Evolutionary conservation across 2,797 vertebrate species (phyloP).

Genomic region (Smutsia temminckii): DNA sequence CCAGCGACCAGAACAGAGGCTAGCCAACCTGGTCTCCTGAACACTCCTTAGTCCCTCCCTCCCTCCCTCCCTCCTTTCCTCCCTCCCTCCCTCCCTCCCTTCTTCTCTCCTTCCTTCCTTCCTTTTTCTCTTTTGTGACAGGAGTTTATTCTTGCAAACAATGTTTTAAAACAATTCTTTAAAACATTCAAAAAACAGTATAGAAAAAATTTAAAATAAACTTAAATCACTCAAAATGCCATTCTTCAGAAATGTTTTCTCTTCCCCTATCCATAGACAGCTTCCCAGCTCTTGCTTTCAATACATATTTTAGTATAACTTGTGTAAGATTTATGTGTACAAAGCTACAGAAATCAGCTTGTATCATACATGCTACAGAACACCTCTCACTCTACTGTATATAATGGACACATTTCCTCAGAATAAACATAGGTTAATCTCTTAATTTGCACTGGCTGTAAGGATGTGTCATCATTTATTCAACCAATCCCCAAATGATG

Average conservation of each 20-base stretch:
- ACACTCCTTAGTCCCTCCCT: neutral
- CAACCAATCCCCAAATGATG: neutral
- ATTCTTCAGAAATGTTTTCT: neutral
- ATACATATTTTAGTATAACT: too few relatives aligned
- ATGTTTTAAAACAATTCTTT: neutral
- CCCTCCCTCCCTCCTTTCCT: too few relatives aligned
- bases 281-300: neutral
- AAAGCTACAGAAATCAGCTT: neutral
- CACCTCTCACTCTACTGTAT: neutral
- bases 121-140: neutral
- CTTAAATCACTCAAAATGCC: neutral
- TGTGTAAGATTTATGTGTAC: neutral
- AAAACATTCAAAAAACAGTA: neutral
- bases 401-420: neutral
- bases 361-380: neutral
- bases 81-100: too few relatives aligned
- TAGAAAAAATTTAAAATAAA: neutral
- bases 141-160: neutral
- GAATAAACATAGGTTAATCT: neutral
- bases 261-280: neutral
- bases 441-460: neutral
- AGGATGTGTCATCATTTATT: neutral
- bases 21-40: fast-evolving
- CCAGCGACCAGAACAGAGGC: neutral
- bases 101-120: neutral